phyloP scores from a whole-genome alignment of 2,888 invertebrate genomes.

The Tortricodes alternella region DNA sequence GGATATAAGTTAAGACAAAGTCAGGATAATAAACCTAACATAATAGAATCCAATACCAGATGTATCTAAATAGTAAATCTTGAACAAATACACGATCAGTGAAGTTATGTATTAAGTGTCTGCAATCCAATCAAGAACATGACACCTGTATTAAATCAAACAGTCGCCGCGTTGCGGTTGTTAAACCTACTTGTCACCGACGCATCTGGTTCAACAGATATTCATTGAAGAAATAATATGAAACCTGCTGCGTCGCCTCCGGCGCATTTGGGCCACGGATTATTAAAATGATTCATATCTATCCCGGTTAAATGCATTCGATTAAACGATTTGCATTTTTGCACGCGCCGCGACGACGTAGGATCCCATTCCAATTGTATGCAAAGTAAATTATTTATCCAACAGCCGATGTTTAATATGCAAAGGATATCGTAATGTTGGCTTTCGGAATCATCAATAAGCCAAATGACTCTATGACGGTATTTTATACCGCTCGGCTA shows the following conservation, averaged over 20 bases:
- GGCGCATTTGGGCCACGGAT: conserved; percentile 32
- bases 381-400: conserved; percentile 58
- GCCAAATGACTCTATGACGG: conserved; percentile 1
- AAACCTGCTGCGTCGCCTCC: conserved; percentile 14
- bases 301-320: conserved; percentile 33
- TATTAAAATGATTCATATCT: conserved; percentile 38
- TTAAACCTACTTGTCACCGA: conserved; percentile 17
- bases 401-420: conserved; percentile 47
- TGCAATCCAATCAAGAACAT: conserved; percentile 9
- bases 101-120: conserved; percentile 6
- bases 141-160: conserved; percentile 28
- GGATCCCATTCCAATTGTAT: conserved; percentile 62
- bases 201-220: conserved; percentile 20
- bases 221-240: conserved; percentile 12
- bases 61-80: neutral
- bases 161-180: conserved; percentile 1
- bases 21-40: too few relatives aligned
- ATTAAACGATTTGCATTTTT: conserved; percentile 55
- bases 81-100: neutral
- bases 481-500: conserved; percentile 15
- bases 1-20: too few relatives aligned
- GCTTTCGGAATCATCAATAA: conserved; percentile 42
- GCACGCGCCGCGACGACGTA: conserved; percentile 55
- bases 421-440: conserved; percentile 36
- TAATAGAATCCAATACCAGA: neutral